Conservation (phyloP, 2,888 invertebrate genomes). For the Agonopterix alstromeriana region DNA sequence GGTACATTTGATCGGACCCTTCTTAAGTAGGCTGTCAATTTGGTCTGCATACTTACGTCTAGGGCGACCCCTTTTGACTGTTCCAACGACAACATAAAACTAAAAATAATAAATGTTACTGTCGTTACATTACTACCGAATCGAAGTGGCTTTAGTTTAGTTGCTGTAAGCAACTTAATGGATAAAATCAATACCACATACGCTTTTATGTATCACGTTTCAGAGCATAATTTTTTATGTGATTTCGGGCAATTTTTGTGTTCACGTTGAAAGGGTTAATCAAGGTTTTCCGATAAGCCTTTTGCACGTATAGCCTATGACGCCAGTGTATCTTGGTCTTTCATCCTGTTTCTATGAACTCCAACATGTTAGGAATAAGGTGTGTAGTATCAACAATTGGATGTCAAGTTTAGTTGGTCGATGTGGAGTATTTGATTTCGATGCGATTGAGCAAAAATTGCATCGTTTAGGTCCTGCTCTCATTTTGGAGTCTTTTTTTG, state of each 20-base stretch:
- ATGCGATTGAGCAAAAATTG: slow-evolving; percentile 11
- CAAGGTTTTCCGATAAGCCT: slow-evolving; percentile 3
- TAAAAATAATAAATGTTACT: too few species aligned
- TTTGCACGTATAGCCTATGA: neutral
- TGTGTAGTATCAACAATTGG: neutral
- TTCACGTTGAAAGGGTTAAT: slow-evolving; percentile 8
- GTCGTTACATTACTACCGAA: too few species aligned
- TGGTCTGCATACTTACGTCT: too few species aligned
- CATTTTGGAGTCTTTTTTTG: too few species aligned
- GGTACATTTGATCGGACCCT: too few species aligned
- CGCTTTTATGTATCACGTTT: slow-evolving; percentile 1
- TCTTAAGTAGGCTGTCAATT: too few species aligned
- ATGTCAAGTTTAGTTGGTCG: slow-evolving; percentile 1
- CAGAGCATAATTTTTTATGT: slow-evolving; percentile 8
- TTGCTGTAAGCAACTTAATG: too few species aligned
- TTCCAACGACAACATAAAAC: too few species aligned
- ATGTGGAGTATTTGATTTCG: slow-evolving; percentile 3
- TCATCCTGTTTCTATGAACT: neutral
- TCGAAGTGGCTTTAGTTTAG: too few species aligned
- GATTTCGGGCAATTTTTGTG: slow-evolving; percentile 5
- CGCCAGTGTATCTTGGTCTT: neutral
- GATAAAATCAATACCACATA: too few species aligned
- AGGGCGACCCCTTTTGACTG: too few species aligned
- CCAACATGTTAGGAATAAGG: neutral
- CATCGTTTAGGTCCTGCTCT: neutral